These are phyloP conservation scores for Hylaea fasciaria DNA, from an alignment of 2,888 invertebrate species.

Conservation along the genomic window DNA sequence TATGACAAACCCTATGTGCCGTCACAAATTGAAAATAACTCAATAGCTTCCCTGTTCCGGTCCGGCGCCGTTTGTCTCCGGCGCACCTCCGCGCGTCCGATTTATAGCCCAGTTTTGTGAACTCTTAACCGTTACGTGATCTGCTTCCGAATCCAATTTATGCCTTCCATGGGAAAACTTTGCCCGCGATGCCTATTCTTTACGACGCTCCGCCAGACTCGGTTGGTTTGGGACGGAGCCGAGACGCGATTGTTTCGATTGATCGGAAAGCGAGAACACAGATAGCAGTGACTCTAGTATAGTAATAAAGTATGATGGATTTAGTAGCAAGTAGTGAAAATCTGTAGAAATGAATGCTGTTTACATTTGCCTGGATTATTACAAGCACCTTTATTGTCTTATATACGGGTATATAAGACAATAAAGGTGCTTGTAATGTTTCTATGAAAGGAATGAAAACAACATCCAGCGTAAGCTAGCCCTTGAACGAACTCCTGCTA, in stretches of 20 bases:
- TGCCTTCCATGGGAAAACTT: constrained; percentile 82
- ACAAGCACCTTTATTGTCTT: too few species aligned
- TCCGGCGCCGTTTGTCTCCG: constrained; percentile 82
- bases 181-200: constrained; percentile 75
- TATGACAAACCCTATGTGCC: constrained; percentile 28
- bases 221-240: constrained; percentile 38
- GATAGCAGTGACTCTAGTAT: not conserved
- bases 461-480: too few species aligned
- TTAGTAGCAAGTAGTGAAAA: too few species aligned
- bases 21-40: constrained; percentile 47
- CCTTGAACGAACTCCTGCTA: too few species aligned
- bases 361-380: too few species aligned
- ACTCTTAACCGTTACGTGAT: constrained; percentile 85
- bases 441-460: too few species aligned
- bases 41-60: constrained; percentile 50
- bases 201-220: constrained; percentile 58
- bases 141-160: constrained; percentile 85
- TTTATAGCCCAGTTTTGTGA: constrained; percentile 85
- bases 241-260: constrained; percentile 50
- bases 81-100: constrained; percentile 83
- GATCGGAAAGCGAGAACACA: constrained; percentile 30
- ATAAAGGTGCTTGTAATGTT: too few species aligned
- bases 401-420: too few species aligned
- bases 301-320: constrained; percentile 1
- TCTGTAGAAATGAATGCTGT: too few species aligned